Conservation (phyloP, 2,113 vertebrate species). For the Macrotus californicus region DNA sequence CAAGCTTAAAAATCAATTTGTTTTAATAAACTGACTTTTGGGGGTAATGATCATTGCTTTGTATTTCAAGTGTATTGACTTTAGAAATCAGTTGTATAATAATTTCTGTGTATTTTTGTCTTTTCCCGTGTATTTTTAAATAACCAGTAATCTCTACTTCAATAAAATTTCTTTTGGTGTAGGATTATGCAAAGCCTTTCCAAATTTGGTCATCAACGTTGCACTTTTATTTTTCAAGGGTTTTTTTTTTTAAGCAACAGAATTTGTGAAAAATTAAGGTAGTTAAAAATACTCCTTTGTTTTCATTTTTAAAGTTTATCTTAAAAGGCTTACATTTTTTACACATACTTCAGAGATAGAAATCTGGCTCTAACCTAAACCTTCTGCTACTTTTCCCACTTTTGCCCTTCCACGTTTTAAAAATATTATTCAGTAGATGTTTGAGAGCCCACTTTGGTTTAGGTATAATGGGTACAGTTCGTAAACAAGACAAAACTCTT, state of each 20-base stretch:
- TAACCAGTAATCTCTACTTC: slow-evolving; percentile 40
- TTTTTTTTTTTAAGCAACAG: slow-evolving; percentile 28
- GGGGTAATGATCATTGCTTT: slow-evolving; percentile 52
- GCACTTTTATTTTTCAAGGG: neutral
- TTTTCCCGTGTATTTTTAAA: slow-evolving; percentile 62
- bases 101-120: slow-evolving; percentile 60
- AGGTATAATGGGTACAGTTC: neutral
- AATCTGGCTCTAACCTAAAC: neutral
- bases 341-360: neutral
- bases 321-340: slow-evolving; percentile 6
- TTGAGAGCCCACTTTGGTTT: neutral
- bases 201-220: slow-evolving; percentile 21
- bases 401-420: slow-evolving; percentile 1
- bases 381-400: neutral
- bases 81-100: slow-evolving; percentile 57
- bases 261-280: slow-evolving; percentile 48
- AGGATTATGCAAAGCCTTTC: slow-evolving; percentile 48
- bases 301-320: slow-evolving; percentile 39
- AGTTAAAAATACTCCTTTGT: slow-evolving; percentile 17
- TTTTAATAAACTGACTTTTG: slow-evolving; percentile 49
- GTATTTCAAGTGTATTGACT: slow-evolving; percentile 49
- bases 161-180: slow-evolving; percentile 68
- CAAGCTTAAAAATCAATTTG: slow-evolving; percentile 47
- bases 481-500: neutral
- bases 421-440: neutral